Percentiles rank a stretch among this genome's conserved stretches.
These are phyloP conservation scores for Tenodera sinensis DNA, from an alignment of 2,888 invertebrate genomes.

Conservation along the genomic window DNA sequence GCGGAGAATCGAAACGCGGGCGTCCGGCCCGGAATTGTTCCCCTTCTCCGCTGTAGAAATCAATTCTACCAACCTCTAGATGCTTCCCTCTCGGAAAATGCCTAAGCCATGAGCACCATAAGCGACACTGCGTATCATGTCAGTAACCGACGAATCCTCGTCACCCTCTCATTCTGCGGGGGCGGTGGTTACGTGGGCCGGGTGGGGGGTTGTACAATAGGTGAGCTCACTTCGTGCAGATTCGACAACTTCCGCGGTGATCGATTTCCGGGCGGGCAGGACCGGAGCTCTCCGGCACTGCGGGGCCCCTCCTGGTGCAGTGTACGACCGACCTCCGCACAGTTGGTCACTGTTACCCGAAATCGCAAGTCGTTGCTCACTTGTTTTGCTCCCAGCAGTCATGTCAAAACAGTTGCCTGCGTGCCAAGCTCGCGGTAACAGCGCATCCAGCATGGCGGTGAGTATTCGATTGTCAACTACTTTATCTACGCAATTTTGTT, in stretches of 20 bases:
- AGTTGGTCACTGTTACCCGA: neutral
- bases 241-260: slow-evolving; percentile 12
- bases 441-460: neutral
- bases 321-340: neutral
- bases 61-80: neutral
- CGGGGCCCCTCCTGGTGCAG: neutral
- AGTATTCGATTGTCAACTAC: neutral
- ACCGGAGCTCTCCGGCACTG: neutral
- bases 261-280: slow-evolving; percentile 18
- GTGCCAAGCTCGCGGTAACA: neutral
- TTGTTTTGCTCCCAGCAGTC: neutral
- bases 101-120: neutral
- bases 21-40: neutral
- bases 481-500: too few relatives aligned
- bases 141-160: neutral
- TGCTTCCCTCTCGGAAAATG: neutral
- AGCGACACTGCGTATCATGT: neutral
- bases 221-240: neutral
- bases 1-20: neutral
- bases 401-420: neutral
- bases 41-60: neutral
- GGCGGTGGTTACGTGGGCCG: neutral
- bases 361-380: neutral
- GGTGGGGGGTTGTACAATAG: neutral
- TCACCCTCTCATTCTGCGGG: neutral